phyloP scores from a whole-genome alignment of 2,888 invertebrate genomes.

The Xestia rhomboidea region DNA sequence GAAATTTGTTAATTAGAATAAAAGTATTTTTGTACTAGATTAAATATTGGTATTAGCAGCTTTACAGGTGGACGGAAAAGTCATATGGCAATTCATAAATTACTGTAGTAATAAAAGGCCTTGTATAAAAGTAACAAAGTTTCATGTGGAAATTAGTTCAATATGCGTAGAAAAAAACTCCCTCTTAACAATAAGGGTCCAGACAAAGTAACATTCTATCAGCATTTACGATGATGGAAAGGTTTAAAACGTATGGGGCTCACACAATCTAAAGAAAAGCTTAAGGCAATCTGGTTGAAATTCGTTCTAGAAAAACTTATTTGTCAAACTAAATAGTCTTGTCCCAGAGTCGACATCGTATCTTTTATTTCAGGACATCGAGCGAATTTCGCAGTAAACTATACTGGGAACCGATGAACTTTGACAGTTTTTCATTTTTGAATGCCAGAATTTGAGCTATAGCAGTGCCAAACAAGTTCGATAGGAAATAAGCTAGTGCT shows the following conservation, averaged over 20 bases:
- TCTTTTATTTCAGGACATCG: background rate
- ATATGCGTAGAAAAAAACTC: background rate
- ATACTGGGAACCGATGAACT: constrained; percentile 1
- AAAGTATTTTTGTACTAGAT: background rate
- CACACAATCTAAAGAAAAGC: background rate
- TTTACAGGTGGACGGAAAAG: background rate
- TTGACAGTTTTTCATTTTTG: constrained; percentile 34
- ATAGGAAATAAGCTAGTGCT: constrained; percentile 14
- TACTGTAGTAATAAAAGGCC: background rate
- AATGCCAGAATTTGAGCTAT: constrained; percentile 25
- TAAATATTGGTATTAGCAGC: background rate
- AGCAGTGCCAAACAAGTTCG: constrained; percentile 16
- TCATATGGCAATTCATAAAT: background rate
- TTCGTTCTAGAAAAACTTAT: background rate
- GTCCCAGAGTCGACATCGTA: background rate
- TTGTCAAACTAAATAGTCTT: background rate
- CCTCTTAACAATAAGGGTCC: background rate
- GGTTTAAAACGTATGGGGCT: background rate
- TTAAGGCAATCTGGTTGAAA: background rate
- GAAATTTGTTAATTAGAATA: background rate
- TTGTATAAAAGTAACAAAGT: background rate
- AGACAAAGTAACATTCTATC: background rate
- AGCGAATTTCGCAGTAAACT: constrained; percentile 20
- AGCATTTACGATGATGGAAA: background rate
- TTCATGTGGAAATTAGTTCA: background rate